Conservation (phyloP, 2,888 invertebrate species). For the Tachina fera region DNA sequence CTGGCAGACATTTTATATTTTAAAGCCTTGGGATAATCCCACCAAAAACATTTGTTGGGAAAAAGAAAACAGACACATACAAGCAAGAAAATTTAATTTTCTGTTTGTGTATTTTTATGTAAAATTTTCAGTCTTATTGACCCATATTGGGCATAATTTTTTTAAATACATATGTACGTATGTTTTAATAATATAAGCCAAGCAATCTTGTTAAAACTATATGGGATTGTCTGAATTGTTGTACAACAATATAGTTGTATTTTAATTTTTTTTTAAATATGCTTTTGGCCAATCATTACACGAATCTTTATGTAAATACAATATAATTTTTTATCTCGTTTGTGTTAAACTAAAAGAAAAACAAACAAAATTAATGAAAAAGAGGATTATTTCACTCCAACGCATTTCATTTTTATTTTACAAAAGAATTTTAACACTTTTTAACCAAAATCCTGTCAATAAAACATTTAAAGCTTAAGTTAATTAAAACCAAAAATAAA, state of each 20-base stretch:
- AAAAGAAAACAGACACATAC: background rate
- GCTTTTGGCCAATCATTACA: conserved; percentile 48
- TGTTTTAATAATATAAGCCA: conserved; percentile 27
- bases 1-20: conserved; percentile 3
- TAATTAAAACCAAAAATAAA: conserved; percentile 15
- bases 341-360: background rate
- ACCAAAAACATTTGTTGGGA: background rate
- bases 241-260: background rate
- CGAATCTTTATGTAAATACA: conserved; percentile 30
- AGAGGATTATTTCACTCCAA: conserved; percentile 3
- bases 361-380: background rate
- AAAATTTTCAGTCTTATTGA: conserved; percentile 5
- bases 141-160: conserved; percentile 19
- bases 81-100: background rate
- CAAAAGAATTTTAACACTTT: conserved; percentile 28
- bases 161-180: background rate
- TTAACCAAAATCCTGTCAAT: conserved; percentile 5
- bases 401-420: conserved; percentile 7
- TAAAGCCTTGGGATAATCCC: no score
- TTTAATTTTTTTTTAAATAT: background rate
- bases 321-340: conserved; percentile 18
- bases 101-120: background rate
- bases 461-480: conserved; percentile 18
- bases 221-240: background rate
- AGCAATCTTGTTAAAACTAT: conserved; percentile 23